Evolutionary conservation across 2,113 vertebrate species (phyloP), one percentile per base, ranked within the genome.

Genomic region (Pseudonaja textilis): DNA sequence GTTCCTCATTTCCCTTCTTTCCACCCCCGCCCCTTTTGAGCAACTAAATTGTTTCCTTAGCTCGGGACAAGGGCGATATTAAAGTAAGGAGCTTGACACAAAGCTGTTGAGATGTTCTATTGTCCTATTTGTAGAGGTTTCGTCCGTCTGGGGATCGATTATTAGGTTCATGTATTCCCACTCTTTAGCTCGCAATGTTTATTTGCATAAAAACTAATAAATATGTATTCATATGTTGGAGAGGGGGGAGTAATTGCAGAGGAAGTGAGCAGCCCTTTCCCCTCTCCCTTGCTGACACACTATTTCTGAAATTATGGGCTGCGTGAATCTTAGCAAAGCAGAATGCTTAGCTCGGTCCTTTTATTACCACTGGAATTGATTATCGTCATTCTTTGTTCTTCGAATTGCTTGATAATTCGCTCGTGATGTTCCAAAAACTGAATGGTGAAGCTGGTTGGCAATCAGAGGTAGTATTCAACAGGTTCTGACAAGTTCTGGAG

Each of bases 241-340:
- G 92, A 81, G 64, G 52, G 16, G 57, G 29, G 95, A 95, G 20
- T 59, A 20, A 94, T 42, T 92, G 89, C 39, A 88, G 85, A 93
- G 95, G 93, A 95, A 95, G 4, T 89, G 26, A 52, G 4, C 55
- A 42, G 47, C 34, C 87, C 47, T 95, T 95, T 22, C 54, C 34
- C 87, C 45, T 95, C 96, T 22, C 54, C 74, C 95, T 88, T 93
- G 89, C 93, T 96, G 94, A 91, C 87, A 56, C 7, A 1, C 56
- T 92, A 1, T 90, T 90, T 94, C 56, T 94, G 94, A 92, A 94
- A 96, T 96, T 95, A 97, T 85, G 94, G 89, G n/a, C 94, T 50
- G 93, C 81, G 61, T 87, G 87, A 96, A 92, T 20, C 69, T 55
- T 90, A 4, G 12, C 42, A 4, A 42, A 90, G 95, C 91, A 95